Evolutionary conservation across 1,140 invertebrate species (phyloP).

Genomic region (Orchesella cincta): DNA sequence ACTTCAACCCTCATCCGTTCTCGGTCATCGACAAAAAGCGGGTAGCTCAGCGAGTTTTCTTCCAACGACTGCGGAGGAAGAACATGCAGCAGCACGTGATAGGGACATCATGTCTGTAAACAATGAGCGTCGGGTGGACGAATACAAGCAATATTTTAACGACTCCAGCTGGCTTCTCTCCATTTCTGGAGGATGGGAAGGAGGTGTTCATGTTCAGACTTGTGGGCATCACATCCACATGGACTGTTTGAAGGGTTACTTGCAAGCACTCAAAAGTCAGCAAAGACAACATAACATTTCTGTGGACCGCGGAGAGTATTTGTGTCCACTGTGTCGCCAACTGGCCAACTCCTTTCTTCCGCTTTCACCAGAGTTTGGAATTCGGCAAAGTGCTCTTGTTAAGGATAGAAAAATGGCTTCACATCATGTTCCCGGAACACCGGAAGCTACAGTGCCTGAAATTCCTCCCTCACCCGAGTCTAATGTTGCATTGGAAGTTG

Average conservation of each 20-base stretch:
- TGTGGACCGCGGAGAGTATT: slow-evolving; percentile 82
- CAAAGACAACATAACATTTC: slow-evolving; percentile 72
- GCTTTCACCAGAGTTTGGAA: slow-evolving; percentile 75
- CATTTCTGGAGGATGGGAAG: slow-evolving; percentile 86
- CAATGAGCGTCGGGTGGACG: slow-evolving; percentile 69
- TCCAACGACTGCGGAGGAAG: slow-evolving; percentile 68
- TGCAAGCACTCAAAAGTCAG: slow-evolving; percentile 75
- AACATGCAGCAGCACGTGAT: slow-evolving; percentile 55
- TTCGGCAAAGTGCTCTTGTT: slow-evolving; percentile 63
- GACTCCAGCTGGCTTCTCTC: slow-evolving; percentile 77
- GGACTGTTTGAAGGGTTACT: slow-evolving; percentile 61
- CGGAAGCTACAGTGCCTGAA: slow-evolving; percentile 46
- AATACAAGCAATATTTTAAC: slow-evolving; percentile 72
- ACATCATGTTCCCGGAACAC: slow-evolving; percentile 59
- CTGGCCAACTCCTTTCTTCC: slow-evolving; percentile 90
- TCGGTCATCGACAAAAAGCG: slow-evolving; percentile 70
- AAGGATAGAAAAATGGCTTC: slow-evolving; percentile 61
- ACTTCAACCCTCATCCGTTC: slow-evolving; percentile 79
- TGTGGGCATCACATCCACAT: slow-evolving; percentile 91
- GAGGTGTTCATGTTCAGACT: slow-evolving; percentile 84
- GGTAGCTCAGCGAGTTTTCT: slow-evolving; percentile 56
- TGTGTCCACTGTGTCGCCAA: slow-evolving; percentile 90
- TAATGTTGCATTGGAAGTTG: slow-evolving; percentile 46
- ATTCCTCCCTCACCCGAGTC: slow-evolving; percentile 47
- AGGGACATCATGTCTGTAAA: slow-evolving; percentile 64